Base-by-base conservation (phyloP, 2,888 invertebrate genomes). In the Volucella zonaria region DNA sequence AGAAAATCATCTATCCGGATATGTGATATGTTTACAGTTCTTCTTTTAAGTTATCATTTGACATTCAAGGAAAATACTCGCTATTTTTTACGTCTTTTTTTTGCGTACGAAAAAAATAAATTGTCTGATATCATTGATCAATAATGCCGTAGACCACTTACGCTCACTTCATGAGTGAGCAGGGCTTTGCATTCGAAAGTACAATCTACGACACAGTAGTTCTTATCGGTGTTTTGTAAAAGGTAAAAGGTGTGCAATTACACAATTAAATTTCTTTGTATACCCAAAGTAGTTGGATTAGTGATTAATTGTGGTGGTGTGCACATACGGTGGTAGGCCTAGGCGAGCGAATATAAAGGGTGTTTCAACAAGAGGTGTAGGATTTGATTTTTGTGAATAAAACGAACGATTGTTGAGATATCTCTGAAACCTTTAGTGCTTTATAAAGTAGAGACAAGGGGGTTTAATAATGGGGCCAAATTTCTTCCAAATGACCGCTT, bases 261-360 rank as follows among this genome's bases (percentile, higher is more conserved):
- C 58, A 40, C n/a, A 40, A 40, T 58, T 40, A 40, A 58, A 58
- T 58, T 56, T n/a, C 40, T 56, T 58, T 58, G n/a, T 58, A 9
- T 42, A 38, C 15, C 40, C 40, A 40, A 10, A 40, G 10, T 58
- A 0, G 31, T 58, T 31, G 58, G 14, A 40, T 54, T 54, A 54
- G 54, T 40, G 1, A 11, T 8, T 40, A 8, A n/a, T 31, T 38
- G 38, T 58, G 40, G 56, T 15, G 38, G 56, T 40, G 38, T 38
- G 38, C n/a, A 40, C 14, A 40, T 40, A n/a, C 3, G 12, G 54
- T 18, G 31, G 31, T 6, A 6, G 3, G 31, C 4, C 31, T 4
- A 31, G 31, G 6, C 31, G 6, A 6, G 6, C 31, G 4, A 31
- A 23, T 3, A 23, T 23, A 3, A 23, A 23, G 18, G 18, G 18